A percentile compares a stretch with the other conserved stretches of the same genome.
These are phyloP conservation scores for Nesoenas mayeri DNA, from an alignment of 2,113 vertebrate genomes.

Conservation along the genomic window DNA sequence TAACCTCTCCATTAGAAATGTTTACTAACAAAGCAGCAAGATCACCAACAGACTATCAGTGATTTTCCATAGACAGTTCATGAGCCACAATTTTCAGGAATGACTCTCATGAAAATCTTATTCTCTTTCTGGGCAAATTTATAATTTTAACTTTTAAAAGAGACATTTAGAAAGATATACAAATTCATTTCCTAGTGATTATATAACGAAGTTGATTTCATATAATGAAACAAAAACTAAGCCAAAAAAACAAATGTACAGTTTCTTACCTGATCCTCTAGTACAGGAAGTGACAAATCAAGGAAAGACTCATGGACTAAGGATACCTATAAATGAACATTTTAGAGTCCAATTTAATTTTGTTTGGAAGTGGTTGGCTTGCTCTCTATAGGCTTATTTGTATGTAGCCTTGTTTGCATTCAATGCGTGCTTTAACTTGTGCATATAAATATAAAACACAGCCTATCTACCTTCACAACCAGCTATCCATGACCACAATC, in stretches of 20 bases:
- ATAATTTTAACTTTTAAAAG: not conserved
- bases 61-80: not conserved
- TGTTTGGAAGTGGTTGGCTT: not conserved
- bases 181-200: not conserved
- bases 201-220: not conserved
- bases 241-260: not conserved
- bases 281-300: conserved; percentile 93
- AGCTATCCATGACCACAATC: not conserved
- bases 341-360: not conserved
- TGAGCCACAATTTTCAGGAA: not conserved
- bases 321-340: conserved; percentile 83
- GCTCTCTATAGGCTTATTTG: not conserved
- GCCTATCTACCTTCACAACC: not conserved
- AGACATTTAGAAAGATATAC: not conserved
- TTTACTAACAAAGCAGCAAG: not conserved
- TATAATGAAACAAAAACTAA: not conserved
- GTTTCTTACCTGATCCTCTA: conserved; percentile 89
- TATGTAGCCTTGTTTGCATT: not conserved
- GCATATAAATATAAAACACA: not conserved
- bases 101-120: not conserved
- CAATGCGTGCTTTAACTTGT: not conserved
- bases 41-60: not conserved
- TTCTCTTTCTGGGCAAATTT: not conserved
- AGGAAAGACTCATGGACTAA: conserved; percentile 94
- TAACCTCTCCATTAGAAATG: not conserved